Base-by-base conservation (phyloP, 2,113 vertebrate species). In the Pseudopodoces humilis region DNA sequence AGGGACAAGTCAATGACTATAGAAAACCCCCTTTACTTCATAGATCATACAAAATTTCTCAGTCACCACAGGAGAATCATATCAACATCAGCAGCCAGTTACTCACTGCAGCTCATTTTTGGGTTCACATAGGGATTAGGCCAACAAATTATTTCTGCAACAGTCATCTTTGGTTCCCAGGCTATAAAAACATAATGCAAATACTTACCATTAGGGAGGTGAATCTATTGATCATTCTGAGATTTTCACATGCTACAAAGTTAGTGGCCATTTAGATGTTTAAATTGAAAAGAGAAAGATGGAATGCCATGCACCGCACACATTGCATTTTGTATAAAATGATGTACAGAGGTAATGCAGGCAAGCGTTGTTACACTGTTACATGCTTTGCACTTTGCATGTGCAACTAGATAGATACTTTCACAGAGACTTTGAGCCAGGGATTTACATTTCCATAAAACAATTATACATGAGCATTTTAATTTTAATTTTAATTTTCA, bases 301-400 rank as follows among this genome's bases (percentile, higher is more conserved):
- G 13, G 17, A 71, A 23, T 53, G 23, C 43, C 13, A n/a, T 31
- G 13, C 7, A 55, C 11, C 3, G 3, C 20, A 46, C 70, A 46
- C 3, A 19, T 33, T 39, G 23, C 2, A 27, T 69, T 83, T 67
- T 64, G 11, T 68, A 27, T 80, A 39, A 65, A 90, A 46, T 6
- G 2, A 13, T 0, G 0, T n/a, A 13, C 39, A 47, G 53, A 35
- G 46, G 28, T 37, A 90, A 65, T 4, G 1, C 10, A 24, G 30
- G 7, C 8, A 86, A 15, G 72, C 28, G 46, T 9, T 77, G 49
- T 60, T 78, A 71, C 20, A 56, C 10, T 67, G 60, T 59, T 59
- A 59, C 53, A 60, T 11, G 23, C 11, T 50, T 17, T 46, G n/a
- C 37, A 49, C 35, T 56, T 83, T 58, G 4, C 23, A 43, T 31